Evolutionary conservation across 2,113 vertebrate genomes (phyloP), one percentile per base, ranked within the genome.

Genomic region (Dolichallabes microphthalmus): DNA sequence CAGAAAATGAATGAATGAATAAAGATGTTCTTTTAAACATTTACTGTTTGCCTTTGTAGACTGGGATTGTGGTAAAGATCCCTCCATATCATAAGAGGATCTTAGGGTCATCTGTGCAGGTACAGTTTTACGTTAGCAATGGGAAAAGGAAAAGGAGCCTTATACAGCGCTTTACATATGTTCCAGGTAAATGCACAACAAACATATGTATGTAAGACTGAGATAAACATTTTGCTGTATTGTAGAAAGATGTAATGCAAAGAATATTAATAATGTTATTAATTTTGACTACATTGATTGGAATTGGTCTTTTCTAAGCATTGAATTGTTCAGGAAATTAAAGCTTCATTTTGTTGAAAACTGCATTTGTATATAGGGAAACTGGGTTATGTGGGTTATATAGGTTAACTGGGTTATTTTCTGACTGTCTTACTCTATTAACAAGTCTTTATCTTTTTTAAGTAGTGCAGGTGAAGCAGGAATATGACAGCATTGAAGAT

Each of bases 71-170:
- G 92, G 96, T 97, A 90, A 95, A 97, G 94, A 93, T 98, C 88
- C 98, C 98, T 90, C 94, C 95, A 0, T 97, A 97, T 92, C 96
- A 98, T 92, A 96, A 94, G 83, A 96, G 94, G 94, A 91, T 93
- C 85, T 92, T 95, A 82, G 89, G 93, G 52, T 88, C 94, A 64
- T 93, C 95, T 10, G 92, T 96, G 89, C 97, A 98, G 86, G 96
- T 98, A 91, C 97, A 98, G 89, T 99, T 98, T 94, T 97, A 96
- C 90, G 93, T 98, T 89, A 97, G 96, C 75, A 98, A 98, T 74
- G 98, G 97, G 87, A 98, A 97, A 92, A 96, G 96, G 90, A 98
- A 95, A 92, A 96, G 95, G 91, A 98, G 98, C 88, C 94, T 95
- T 55, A 93, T 93, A 81, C 97, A 97, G 81, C 96, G 90, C 90